phyloP scores from a whole-genome alignment of 2,797 vertebrate species.

The Meda fulgida region DNA sequence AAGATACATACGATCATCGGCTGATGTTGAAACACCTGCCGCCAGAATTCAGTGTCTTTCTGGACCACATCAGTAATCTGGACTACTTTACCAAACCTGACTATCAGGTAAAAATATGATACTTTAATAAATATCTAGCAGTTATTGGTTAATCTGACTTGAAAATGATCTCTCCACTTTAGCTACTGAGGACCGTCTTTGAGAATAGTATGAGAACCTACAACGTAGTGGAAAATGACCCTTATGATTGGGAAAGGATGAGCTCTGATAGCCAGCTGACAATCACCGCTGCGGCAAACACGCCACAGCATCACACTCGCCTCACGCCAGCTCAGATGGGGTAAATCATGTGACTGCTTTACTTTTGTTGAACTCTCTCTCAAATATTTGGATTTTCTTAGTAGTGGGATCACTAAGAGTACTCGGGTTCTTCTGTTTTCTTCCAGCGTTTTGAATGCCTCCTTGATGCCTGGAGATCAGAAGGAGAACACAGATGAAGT shows the following conservation, averaged over 20 bases:
- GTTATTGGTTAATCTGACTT: background rate
- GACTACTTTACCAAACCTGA: conserved; percentile 99
- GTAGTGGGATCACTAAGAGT: background rate
- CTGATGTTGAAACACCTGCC: conserved; percentile 98
- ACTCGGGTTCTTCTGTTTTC: background rate
- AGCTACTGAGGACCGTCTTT: conserved; percentile 97
- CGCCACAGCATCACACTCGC: conserved; percentile 94
- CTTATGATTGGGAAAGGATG: conserved; percentile 97
- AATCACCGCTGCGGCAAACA: conserved; percentile 86
- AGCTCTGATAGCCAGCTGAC: conserved; percentile 88
- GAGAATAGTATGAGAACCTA: conserved; percentile 96
- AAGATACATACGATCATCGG: conserved; percentile 94
- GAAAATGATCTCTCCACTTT: conserved; percentile 42
- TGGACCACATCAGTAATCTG: conserved; percentile 92
- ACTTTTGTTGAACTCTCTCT: background rate
- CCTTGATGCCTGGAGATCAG: conserved; percentile 93
- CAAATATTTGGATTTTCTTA: background rate
- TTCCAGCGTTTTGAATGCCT: conserved; percentile 93
- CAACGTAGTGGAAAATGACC: conserved; percentile 93
- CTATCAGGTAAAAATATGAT: conserved; percentile 86
- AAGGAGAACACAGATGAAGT: conserved; percentile 98
- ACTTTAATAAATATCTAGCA: background rate
- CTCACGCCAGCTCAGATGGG: conserved; percentile 94
- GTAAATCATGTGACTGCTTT: conserved; percentile 71
- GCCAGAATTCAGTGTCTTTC: conserved; percentile 90